Evolutionary conservation across 2,113 vertebrate species (phyloP), one percentile per base, ranked within the genome.

Genomic region (Periophthalmus modestus): DNA sequence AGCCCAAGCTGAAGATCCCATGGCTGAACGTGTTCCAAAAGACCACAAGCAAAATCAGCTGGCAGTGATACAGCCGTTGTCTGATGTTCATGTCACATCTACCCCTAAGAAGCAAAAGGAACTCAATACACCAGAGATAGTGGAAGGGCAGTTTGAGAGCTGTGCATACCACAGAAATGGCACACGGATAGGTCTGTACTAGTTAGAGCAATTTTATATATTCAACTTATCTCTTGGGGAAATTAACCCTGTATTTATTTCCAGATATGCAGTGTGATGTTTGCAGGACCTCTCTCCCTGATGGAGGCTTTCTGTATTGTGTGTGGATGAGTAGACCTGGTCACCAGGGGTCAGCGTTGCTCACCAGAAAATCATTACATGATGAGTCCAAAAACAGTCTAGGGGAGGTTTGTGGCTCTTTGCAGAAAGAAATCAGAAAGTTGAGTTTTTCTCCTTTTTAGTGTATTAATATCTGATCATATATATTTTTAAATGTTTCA

Each of bases 121-220:
- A 34, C 58, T 80, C 33, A 55, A 82, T 21, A 7, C 19, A 2
- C 23, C 57, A 18, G 48, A 70, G 62, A 92, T 92, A 46, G 55
- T 73, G 18, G 96, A 98, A 81, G 96, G 97, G 33, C 88, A 46
- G 80, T 96, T 94, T 61, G 11, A 50, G 0, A 95, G 95, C 46
- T 93, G 91, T 39, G 97, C 94, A 75, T 95, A 94, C 87, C 96
- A 97, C 86, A 93, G 94, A 75, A 95, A 97, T 5, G 96, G 96
- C 75, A 94, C 94, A 0, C 91, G 87, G 68, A 91, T 97, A 62
- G 94, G 97, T 98, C 87, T 55, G 95, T 93, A 65, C 28, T 39
- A 3, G 66, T 39, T 12, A 12, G 11, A 21, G 39, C 12, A 12
- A 21, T 65, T 43, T 65, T 2, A 39, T 9, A 43, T 4, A 12